phyloP scores from a whole-genome alignment of 2,888 invertebrate genomes.

The Mythimna albipuncta region DNA sequence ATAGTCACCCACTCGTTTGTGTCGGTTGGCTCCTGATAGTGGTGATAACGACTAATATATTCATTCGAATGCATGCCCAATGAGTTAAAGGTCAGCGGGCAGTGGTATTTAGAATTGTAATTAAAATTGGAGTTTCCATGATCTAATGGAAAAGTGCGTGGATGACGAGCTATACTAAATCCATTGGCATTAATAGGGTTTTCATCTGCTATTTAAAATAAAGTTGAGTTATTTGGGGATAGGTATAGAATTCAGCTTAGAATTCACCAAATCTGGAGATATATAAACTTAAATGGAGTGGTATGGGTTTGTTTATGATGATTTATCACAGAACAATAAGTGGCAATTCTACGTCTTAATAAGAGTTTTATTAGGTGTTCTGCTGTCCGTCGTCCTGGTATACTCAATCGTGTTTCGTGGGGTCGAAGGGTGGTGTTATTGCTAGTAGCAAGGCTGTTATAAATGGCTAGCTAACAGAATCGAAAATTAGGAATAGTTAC shows the following conservation, averaged over 20 bases:
- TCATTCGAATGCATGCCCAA: conserved; percentile 85
- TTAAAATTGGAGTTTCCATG: conserved; percentile 19
- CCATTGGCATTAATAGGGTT: background rate
- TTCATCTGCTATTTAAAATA: background rate
- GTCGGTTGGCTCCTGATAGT: conserved; percentile 79
- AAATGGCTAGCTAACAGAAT: no score
- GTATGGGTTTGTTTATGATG: background rate
- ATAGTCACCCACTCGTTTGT: conserved; percentile 86
- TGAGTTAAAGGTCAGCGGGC: conserved; percentile 76
- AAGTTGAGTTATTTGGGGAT: background rate
- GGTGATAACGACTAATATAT: conserved; percentile 87
- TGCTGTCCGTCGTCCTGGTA: no score
- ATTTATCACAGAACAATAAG: background rate
- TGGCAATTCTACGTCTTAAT: background rate
- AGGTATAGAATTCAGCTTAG: background rate
- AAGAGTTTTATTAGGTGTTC: no score
- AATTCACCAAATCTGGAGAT: background rate
- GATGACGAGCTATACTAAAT: background rate
- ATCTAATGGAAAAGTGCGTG: no score
- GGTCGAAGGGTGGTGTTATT: background rate
- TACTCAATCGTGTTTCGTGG: background rate
- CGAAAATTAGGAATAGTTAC: no score
- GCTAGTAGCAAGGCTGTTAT: no score
- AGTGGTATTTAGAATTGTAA: conserved; percentile 47
- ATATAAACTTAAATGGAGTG: background rate